Conservation (phyloP, 2,888 invertebrate species). For the Metallyticus violacea region DNA sequence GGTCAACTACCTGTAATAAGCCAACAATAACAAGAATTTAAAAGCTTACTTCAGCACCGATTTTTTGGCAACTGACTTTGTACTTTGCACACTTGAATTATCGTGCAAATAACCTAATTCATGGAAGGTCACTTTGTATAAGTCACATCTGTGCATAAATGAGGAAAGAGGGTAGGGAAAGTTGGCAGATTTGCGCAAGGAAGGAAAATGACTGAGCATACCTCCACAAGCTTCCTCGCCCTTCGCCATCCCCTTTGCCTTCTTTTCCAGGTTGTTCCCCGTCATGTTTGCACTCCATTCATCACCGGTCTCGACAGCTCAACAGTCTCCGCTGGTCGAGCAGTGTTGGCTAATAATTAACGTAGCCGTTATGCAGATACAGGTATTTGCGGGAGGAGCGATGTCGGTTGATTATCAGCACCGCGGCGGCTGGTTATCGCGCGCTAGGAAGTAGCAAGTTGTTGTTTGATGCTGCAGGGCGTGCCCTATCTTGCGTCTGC, state of each 20-base stretch:
- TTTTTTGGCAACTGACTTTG: background rate
- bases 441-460: slow-evolving; percentile 7
- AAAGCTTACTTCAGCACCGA: background rate
- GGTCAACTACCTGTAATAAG: too few relatives aligned
- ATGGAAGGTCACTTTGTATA: background rate
- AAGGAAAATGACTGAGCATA: background rate
- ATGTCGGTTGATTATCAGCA: slow-evolving; percentile 3
- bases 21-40: background rate
- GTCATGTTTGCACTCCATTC: slow-evolving; percentile 24
- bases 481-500: slow-evolving; percentile 27
- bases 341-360: slow-evolving; percentile 24
- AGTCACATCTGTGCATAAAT: slow-evolving; percentile 12
- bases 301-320: slow-evolving; percentile 22
- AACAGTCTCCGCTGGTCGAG: background rate
- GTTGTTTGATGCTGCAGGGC: slow-evolving; percentile 17
- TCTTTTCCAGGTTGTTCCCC: slow-evolving; percentile 11
- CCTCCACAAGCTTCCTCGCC: background rate
- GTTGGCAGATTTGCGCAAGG: background rate
- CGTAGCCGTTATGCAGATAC: slow-evolving; percentile 23
- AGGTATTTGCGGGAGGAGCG: slow-evolving; percentile 11
- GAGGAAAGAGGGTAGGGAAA: background rate
- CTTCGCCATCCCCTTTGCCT: background rate
- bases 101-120: slow-evolving; percentile 7
- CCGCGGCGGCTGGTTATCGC: background rate
- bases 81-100: background rate